Percentiles rank a stretch among this genome's conserved stretches.
Evolutionary conservation across 2,888 invertebrate species (phyloP).

Genomic region (Axea sp.): DNA sequence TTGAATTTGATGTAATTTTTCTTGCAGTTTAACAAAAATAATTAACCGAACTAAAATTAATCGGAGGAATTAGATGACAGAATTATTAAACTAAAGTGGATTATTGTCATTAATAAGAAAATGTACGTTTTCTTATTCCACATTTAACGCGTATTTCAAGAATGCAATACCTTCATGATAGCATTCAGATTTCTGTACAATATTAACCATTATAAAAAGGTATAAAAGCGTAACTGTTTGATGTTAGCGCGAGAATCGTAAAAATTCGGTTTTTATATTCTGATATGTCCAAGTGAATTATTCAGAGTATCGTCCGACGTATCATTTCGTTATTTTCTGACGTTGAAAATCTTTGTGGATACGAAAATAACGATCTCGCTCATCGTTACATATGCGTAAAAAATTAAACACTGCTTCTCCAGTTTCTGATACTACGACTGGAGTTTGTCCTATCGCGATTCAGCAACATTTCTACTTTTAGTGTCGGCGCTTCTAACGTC

Average conservation of each 20-base stretch:
- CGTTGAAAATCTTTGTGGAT: constrained; percentile 30
- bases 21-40: no score
- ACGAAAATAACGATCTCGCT: constrained; percentile 53
- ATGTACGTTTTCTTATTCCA: no score
- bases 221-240: constrained; percentile 24
- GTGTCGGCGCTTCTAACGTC: constrained; percentile 51
- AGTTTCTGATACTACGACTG: constrained; percentile 41
- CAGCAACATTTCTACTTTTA: constrained; percentile 57
- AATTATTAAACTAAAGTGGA: no score
- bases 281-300: constrained; percentile 38
- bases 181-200: constrained; percentile 6
- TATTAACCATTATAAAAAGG: constrained; percentile 32
- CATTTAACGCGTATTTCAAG: no score
- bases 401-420: constrained; percentile 50
- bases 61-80: no score
- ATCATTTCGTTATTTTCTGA: constrained; percentile 19
- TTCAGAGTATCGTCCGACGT: constrained; percentile 36
- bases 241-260: constrained; percentile 15
- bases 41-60: no score
- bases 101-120: no score
- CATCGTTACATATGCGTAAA: constrained; percentile 53
- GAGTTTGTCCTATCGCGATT: constrained; percentile 50
- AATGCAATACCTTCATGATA: constrained; percentile 1
- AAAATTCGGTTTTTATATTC: constrained; percentile 34
- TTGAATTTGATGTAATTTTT: no score